These are phyloP conservation scores for Strigops habroptila DNA, from an alignment of 2,113 vertebrate species.

Conservation along the genomic window DNA sequence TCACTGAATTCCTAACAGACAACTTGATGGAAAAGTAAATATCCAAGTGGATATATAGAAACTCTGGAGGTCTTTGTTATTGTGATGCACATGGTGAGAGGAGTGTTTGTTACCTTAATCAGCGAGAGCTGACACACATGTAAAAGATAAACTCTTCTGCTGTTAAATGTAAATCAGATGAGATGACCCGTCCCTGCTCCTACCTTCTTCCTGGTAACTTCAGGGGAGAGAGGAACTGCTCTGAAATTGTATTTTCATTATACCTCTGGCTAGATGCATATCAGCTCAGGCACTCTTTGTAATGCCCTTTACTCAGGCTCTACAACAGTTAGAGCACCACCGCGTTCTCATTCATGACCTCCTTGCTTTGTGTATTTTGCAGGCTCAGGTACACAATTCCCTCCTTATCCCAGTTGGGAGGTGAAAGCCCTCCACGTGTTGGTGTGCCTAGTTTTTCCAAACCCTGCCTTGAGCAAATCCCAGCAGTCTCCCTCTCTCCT, in stretches of 20 bases:
- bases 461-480: background rate
- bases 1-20: background rate
- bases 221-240: background rate
- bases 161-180: background rate
- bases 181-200: background rate
- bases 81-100: background rate
- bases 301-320: background rate
- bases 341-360: background rate
- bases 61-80: background rate
- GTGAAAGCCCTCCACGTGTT: background rate
- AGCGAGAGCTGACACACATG: background rate
- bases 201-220: background rate
- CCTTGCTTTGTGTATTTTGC: background rate
- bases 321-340: fast-evolving
- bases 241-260: background rate
- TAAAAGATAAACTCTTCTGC: background rate
- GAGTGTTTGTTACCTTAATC: background rate
- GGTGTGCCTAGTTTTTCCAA: background rate
- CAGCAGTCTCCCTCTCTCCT: background rate
- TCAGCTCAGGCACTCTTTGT: background rate
- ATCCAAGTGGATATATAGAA: background rate
- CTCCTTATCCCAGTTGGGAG: background rate
- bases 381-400: background rate
- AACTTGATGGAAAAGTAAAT: background rate
- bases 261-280: background rate